Conservation (phyloP, 2,888 invertebrate genomes). For the Gari tellinella region DNA sequence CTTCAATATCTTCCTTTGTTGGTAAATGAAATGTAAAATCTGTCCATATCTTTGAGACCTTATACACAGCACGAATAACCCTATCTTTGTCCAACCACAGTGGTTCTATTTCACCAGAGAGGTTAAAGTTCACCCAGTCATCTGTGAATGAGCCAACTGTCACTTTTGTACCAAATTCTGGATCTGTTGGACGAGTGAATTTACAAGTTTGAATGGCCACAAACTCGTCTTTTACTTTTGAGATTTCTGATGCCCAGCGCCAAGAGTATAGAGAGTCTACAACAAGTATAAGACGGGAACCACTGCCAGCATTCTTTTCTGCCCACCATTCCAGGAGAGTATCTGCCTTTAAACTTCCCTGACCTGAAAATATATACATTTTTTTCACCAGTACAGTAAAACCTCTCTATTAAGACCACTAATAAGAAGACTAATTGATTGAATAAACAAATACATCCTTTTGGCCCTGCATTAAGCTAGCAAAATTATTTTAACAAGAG, state of each 20-base stretch:
- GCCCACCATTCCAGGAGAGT: slow-evolving; percentile 81
- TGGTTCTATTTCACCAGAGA: slow-evolving; percentile 66
- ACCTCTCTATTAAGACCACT: too few species aligned
- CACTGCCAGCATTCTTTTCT: slow-evolving; percentile 68
- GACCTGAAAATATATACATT: slow-evolving; percentile 63
- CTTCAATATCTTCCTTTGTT: slow-evolving; percentile 77
- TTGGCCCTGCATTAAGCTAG: too few species aligned
- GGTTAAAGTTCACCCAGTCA: slow-evolving; percentile 81
- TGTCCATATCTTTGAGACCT: slow-evolving; percentile 80
- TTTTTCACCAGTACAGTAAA: too few species aligned
- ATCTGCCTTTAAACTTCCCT: slow-evolving; percentile 74
- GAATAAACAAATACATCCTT: too few species aligned
- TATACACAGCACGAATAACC: slow-evolving; percentile 73
- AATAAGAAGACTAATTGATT: too few species aligned
- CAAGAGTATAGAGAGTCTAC: slow-evolving; percentile 80
- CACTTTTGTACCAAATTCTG: slow-evolving; percentile 63
- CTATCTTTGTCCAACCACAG: slow-evolving; percentile 75
- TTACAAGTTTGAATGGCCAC: slow-evolving; percentile 82
- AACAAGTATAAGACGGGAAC: slow-evolving; percentile 80
- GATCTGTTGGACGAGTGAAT: slow-evolving; percentile 59
- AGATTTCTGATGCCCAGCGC: slow-evolving; percentile 78
- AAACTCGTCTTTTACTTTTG: slow-evolving; percentile 62
- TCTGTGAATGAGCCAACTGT: slow-evolving; percentile 80
- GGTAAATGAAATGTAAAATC: slow-evolving; percentile 82
- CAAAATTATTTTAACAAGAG: too few species aligned